phyloP scores from a whole-genome alignment of 1,140 invertebrate genomes.

The Drosophila rhopaloa region DNA sequence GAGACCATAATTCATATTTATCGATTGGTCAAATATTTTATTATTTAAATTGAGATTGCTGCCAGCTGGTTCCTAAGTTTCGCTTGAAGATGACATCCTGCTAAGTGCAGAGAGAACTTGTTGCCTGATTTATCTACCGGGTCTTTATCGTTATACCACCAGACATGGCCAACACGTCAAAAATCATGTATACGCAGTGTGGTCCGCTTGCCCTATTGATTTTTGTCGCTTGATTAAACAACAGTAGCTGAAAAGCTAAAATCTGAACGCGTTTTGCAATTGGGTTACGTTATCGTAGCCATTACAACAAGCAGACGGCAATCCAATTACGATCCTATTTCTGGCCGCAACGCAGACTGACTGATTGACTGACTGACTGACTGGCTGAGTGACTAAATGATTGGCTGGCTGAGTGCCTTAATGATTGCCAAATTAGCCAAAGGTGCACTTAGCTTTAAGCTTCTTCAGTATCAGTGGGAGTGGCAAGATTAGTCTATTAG shows the following conservation, averaged over 20 bases:
- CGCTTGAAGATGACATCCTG: constrained; percentile 9
- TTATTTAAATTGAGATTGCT: constrained; percentile 54
- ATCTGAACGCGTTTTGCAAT: constrained; percentile 44
- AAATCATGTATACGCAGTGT: constrained; percentile 19
- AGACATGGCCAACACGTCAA: constrained; percentile 29
- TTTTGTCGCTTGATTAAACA: constrained; percentile 69
- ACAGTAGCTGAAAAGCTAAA: constrained; percentile 18
- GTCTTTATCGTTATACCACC: constrained; percentile 46
- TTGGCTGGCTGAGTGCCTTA: constrained; percentile 56
- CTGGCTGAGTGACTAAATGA: constrained; percentile 34
- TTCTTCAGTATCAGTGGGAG: background rate
- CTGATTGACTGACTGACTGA: constrained; percentile 28
- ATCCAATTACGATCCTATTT: constrained; percentile 66
- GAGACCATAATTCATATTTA: constrained; percentile 51
- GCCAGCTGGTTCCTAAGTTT: constrained; percentile 33
- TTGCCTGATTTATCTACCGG: constrained; percentile 45
- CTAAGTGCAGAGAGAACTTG: constrained; percentile 22
- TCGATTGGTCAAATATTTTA: constrained; percentile 59
- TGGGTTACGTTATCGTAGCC: constrained; percentile 36
- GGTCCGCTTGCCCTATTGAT: constrained; percentile 53
- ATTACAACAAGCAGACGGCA: constrained; percentile 54
- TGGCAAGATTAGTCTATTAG: constrained; percentile 16
- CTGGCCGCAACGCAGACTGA: constrained; percentile 23
- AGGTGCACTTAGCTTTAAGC: constrained; percentile 59
- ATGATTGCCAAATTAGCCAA: constrained; percentile 70